Evolutionary conservation across 1,140 invertebrate genomes (phyloP).

Genomic region (honey bee (Apis mellifera)): Amel_HAv3.1 CM009939.2:11495501-11496000

Average conservation of each 20-base stretch:
- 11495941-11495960: not conserved
- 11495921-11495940: too few species aligned
- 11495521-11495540: too few species aligned
- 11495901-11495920: not conserved
- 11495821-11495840: conserved; percentile 13
- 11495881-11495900: too few species aligned
- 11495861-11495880: too few species aligned
- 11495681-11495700: not conserved
- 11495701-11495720: not conserved
- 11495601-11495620: too few species aligned
- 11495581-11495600: not conserved
- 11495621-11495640: not conserved
- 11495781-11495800: not conserved
- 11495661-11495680: not conserved
- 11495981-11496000: not conserved
- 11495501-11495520: too few species aligned
- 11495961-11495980: not conserved
- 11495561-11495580: not conserved
- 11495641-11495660: conserved; percentile 3
- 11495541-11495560: not conserved
- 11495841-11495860: not conserved
- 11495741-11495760: not conserved
- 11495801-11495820: not conserved
- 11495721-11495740: not conserved
- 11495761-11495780: conserved; percentile 11